Conservation (phyloP, 1,140 invertebrate genomes). For the Papilio machaon region DNA sequence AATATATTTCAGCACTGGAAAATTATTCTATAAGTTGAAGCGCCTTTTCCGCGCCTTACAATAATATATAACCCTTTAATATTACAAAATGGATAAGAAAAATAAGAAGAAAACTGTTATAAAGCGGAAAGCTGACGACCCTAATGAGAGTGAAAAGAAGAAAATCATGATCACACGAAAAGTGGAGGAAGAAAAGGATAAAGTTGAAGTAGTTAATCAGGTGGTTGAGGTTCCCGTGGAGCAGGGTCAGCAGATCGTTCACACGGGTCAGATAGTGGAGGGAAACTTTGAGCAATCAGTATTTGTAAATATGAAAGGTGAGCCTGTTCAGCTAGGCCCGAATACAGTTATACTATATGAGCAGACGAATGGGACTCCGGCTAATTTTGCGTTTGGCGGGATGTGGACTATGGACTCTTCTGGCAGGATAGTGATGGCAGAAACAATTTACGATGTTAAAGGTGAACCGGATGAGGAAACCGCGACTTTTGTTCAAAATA, state of each 20-base stretch:
- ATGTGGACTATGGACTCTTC: constrained; percentile 79
- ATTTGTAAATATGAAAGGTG: constrained; percentile 78
- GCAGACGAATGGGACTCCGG: constrained; percentile 69
- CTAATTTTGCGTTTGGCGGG: constrained; percentile 76
- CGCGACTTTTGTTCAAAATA: constrained; percentile 68
- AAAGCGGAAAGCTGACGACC: constrained; percentile 78
- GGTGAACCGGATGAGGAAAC: constrained; percentile 75
- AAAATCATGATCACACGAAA: constrained; percentile 74
- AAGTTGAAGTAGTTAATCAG: constrained; percentile 73
- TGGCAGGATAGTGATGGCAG: constrained; percentile 78
- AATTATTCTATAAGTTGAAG: constrained; percentile 45
- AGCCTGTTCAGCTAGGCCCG: constrained; percentile 75
- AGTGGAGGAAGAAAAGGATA: constrained; percentile 68
- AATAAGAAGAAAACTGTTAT: constrained; percentile 78
- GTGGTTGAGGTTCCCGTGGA: constrained; percentile 76
- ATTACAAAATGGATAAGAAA: constrained; percentile 80
- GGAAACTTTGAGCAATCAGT: constrained; percentile 78
- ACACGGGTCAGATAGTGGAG: constrained; percentile 74
- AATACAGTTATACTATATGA: constrained; percentile 80
- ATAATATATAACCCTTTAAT: constrained; percentile 46
- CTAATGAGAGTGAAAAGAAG: constrained; percentile 67
- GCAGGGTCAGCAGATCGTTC: constrained; percentile 77
- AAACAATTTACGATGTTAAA: constrained; percentile 80
- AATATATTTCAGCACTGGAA: constrained; percentile 46
- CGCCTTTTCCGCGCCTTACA: constrained; percentile 51